Conservation (phyloP, 2,888 invertebrate species). For the Lypha dubia region DNA sequence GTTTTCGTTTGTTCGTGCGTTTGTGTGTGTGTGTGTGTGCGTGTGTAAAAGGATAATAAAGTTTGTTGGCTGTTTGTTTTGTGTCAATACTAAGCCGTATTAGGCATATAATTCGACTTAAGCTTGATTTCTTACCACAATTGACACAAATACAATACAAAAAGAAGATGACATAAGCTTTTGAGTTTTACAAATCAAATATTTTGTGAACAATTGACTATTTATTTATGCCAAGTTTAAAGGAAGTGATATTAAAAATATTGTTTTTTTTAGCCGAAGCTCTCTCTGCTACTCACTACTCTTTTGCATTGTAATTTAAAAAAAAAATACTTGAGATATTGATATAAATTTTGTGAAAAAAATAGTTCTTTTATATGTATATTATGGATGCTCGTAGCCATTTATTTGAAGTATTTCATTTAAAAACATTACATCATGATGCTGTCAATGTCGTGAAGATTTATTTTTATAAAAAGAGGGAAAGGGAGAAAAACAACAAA, state of each 20-base stretch:
- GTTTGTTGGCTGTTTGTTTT: slow-evolving; percentile 5
- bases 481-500: too few species aligned
- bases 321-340: not conserved
- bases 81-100: slow-evolving; percentile 50
- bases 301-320: not conserved
- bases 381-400: not conserved
- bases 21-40: not conserved
- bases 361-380: not conserved
- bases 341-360: not conserved
- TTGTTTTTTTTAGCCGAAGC: too few species aligned
- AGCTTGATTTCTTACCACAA: slow-evolving; percentile 59
- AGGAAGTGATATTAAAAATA: not conserved
- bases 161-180: slow-evolving; percentile 2
- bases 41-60: slow-evolving; percentile 1
- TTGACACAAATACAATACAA: not conserved
- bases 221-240: slow-evolving; percentile 27
- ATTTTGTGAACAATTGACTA: slow-evolving; percentile 45
- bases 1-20: not conserved
- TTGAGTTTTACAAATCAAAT: slow-evolving; percentile 41
- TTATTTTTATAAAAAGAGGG: slow-evolving; percentile 17
- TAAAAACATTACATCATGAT: slow-evolving; percentile 34
- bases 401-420: slow-evolving; percentile 1
- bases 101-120: slow-evolving; percentile 47
- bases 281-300: too few species aligned
- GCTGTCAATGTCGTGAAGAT: slow-evolving; percentile 48